phyloP scores from a whole-genome alignment of 2,888 invertebrate genomes.

The Anticlea derivata region DNA sequence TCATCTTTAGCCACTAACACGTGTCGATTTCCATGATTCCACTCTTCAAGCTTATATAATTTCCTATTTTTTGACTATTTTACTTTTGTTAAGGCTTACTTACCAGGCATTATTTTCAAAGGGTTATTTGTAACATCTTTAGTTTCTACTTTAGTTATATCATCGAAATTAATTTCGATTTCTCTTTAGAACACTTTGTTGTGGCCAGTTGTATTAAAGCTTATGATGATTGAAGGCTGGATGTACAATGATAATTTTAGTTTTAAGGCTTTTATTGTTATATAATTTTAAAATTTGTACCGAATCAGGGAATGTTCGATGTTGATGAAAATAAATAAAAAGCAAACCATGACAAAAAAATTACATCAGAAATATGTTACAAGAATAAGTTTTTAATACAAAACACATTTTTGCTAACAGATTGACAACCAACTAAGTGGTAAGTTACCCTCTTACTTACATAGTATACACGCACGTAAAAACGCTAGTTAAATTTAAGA shows the following conservation, averaged over 20 bases:
- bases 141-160: conserved; percentile 38
- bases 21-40: conserved; percentile 47
- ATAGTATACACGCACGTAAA: no score
- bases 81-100: conserved; percentile 63
- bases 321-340: neutral
- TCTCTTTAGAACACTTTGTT: conserved; percentile 65
- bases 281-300: conserved; percentile 21
- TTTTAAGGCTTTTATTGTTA: conserved; percentile 49
- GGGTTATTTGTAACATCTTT: conserved; percentile 32
- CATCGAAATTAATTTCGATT: conserved; percentile 61
- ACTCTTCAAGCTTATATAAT: conserved; percentile 56
- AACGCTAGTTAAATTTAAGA: no score
- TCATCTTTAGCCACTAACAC: conserved; percentile 75
- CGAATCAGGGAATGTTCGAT: conserved; percentile 7
- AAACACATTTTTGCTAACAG: no score
- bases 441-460: no score
- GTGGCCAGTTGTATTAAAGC: conserved; percentile 80
- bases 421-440: no score
- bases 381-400: no score
- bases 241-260: conserved; percentile 54
- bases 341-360: neutral
- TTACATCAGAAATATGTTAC: neutral
- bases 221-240: conserved; percentile 69
- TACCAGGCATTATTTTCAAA: conserved; percentile 51
- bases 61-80: conserved; percentile 72